Base-by-base conservation (phyloP, 2,888 invertebrate species). In the Colletes collaris region DNA sequence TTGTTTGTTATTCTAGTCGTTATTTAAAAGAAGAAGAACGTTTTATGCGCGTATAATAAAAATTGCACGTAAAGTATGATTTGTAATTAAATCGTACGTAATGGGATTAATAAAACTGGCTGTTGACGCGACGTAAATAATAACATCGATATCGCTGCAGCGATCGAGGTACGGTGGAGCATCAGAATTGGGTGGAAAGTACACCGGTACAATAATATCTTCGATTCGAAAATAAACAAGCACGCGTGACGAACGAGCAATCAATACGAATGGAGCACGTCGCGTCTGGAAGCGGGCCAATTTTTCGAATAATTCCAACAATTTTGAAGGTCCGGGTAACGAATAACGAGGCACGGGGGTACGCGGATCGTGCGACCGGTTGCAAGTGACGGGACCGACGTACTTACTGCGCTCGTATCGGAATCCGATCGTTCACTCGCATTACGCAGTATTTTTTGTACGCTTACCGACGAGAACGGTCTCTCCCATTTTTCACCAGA, bases 351-450 rank as follows among this genome's bases (percentile, higher is more conserved):
- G 44, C 53, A 13, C 49, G 44, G 37, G 4, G 53, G 55, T 10
- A 0, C 64, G 65, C 69, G 59, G 66, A 71, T 52, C 78, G 69
- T 53, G 68, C 55, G 77, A 77, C 71, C 77, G 44, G 16, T 79
- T 79, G 78, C 79, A 72, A 77, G 50, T 79, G 72, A 79, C 78
- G 72, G 66, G 75, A 58, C 27, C 72, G 50, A 59, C 52, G 53
- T 63, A 63, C 66, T 56, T 79, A 55, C 50, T 46, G 63, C 16
- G 37, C 67, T 53, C 49, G 44, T 71, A 72, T 79, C 77, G 79
- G 52, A 77, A 77, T 77, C 63, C 78, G 79, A 79, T 79, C 78
- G 63, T 72, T 71, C 67, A 55, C 65, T 78, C 72, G 72, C 67
- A 64, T 77, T 79, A 79, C 72, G 67, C 66, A 62, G 46, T 49